phyloP scores from a whole-genome alignment of 2,888 invertebrate species.

The Dryobota labecula region DNA sequence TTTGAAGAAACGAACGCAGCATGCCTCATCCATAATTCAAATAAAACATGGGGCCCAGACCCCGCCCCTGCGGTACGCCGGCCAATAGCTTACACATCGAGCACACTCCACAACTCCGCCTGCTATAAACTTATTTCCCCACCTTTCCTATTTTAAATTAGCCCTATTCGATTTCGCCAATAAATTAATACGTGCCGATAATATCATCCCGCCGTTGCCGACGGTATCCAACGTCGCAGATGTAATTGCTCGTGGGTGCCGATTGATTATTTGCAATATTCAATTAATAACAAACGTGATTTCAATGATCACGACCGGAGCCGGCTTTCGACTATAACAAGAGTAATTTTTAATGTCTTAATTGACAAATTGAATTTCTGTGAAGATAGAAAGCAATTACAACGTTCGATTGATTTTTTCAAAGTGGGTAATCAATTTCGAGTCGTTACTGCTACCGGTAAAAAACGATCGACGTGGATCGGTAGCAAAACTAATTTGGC shows the following conservation, averaged over 20 bases:
- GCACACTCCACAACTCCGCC: conserved; percentile 85
- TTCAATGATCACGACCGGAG: conserved; percentile 75
- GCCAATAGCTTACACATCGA: conserved; percentile 86
- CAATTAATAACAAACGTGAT: conserved; percentile 86
- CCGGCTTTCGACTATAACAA: conserved; percentile 70
- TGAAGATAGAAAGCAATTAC: conserved; percentile 74
- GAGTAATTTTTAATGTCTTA: conserved; percentile 79
- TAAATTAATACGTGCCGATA: conserved; percentile 86
- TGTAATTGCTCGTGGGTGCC: conserved; percentile 81
- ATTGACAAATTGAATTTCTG: conserved; percentile 80
- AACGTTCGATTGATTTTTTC: conserved; percentile 72
- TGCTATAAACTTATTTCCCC: conserved; percentile 85
- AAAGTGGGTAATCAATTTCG: conserved; percentile 71
- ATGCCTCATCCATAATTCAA: conserved; percentile 90
- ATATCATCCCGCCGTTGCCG: conserved; percentile 76
- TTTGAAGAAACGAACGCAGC: conserved; percentile 84
- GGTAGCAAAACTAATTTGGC: conserved; percentile 69
- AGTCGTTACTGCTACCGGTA: conserved; percentile 70
- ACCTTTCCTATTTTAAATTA: conserved; percentile 85
- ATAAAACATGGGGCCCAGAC: conserved; percentile 89
- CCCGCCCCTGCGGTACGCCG: conserved; percentile 87
- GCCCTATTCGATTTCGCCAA: conserved; percentile 83
- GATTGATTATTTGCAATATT: conserved; percentile 85
- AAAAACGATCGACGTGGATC: conserved; percentile 67
- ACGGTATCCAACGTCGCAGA: conserved; percentile 75